These are phyloP conservation scores for Cacatua alba DNA, from an alignment of 2,113 vertebrate species.

Conservation along the genomic window DNA sequence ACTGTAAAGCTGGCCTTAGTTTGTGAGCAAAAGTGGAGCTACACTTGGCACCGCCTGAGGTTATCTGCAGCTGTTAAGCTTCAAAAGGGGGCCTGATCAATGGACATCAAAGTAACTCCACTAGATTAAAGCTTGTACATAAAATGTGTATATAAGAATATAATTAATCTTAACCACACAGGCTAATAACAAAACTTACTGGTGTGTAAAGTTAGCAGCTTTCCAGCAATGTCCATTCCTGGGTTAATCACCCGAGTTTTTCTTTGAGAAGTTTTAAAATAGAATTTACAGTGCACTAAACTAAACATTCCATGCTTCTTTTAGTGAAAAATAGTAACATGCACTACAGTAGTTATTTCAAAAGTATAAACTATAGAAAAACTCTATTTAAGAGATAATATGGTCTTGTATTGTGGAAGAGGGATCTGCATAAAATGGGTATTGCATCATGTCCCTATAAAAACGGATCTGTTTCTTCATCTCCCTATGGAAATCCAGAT, in stretches of 20 bases:
- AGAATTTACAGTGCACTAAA: background rate
- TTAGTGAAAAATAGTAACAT: background rate
- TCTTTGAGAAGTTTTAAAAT: background rate
- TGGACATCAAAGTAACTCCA: background rate
- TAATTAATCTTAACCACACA: background rate
- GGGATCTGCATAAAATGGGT: background rate
- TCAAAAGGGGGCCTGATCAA: background rate
- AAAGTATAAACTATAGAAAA: background rate
- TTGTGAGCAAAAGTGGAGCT: background rate
- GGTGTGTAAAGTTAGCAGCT: background rate
- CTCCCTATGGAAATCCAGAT: constrained; percentile 65
- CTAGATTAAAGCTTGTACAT: background rate
- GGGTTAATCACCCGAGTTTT: background rate
- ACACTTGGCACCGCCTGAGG: background rate
- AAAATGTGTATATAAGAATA: background rate
- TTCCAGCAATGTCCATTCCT: background rate
- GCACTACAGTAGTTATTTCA: background rate
- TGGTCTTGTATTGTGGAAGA: background rate
- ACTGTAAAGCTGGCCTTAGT: background rate
- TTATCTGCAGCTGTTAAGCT: background rate
- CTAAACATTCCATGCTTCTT: background rate
- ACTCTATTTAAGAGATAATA: background rate
- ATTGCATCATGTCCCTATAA: constrained; percentile 71
- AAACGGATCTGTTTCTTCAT: constrained; percentile 40
- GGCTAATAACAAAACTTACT: background rate